Percentiles rank a stretch among this genome's conserved stretches.
Conservation (phyloP, 2,797 vertebrate species). For the Diceros bicornis region DNA sequence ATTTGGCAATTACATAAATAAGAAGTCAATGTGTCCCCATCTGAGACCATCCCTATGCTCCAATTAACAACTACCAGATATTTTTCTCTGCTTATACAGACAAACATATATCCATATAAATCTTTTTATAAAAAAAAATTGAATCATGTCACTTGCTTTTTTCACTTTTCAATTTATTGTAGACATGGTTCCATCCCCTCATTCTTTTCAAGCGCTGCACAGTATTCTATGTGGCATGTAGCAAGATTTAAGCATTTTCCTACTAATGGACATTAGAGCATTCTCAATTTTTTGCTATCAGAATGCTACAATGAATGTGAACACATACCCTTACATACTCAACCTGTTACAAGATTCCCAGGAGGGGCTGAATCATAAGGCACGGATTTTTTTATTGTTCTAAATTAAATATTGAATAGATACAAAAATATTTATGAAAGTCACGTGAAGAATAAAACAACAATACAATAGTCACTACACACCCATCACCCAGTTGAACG, state of each 20-base stretch:
- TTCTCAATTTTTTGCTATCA: background rate
- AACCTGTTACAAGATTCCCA: background rate
- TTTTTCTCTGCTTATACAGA: background rate
- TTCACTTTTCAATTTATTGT: background rate
- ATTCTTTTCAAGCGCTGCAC: background rate
- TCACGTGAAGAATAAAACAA: background rate
- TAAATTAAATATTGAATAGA: background rate
- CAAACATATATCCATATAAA: background rate
- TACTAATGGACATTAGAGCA: background rate
- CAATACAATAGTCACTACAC: background rate
- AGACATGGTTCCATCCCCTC: background rate
- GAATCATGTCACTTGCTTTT: background rate
- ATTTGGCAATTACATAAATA: background rate
- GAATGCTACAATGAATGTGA: background rate
- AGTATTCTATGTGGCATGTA: background rate
- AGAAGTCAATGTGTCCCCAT: background rate
- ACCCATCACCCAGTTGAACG: background rate
- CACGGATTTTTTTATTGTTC: background rate
- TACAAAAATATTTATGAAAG: background rate
- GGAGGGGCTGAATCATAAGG: background rate
- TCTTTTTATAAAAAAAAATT: background rate
- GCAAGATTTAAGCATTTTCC: background rate
- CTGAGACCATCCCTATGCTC: background rate
- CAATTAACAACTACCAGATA: background rate
- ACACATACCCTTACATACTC: background rate